phyloP scores from a whole-genome alignment of 2,888 invertebrate genomes.

The Deilephila elpenor region DNA sequence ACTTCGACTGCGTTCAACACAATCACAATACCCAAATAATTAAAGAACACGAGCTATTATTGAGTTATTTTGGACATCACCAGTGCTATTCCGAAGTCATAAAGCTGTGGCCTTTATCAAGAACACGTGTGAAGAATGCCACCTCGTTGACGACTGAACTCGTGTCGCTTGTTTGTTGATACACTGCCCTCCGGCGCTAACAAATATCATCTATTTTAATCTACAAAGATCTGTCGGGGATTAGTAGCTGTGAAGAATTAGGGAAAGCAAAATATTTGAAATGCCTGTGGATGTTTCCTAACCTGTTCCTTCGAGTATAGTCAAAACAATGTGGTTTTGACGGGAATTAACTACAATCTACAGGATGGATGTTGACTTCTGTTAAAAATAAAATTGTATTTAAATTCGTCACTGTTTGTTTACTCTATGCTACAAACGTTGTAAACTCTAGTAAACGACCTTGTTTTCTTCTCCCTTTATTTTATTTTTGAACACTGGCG shows the following conservation, averaged over 20 bases:
- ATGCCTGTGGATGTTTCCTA: neutral
- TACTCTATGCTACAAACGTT: too few species aligned
- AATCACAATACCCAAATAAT: neutral
- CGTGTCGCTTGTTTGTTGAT: constrained; percentile 27
- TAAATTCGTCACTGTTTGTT: too few species aligned
- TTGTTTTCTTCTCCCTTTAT: too few species aligned
- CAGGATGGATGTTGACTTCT: too few species aligned
- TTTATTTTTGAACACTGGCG: too few species aligned
- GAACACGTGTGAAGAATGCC: constrained; percentile 23
- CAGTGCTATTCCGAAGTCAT: neutral
- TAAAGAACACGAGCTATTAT: neutral
- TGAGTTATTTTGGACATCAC: neutral
- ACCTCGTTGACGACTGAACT: constrained; percentile 13
- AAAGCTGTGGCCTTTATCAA: constrained; percentile 23
- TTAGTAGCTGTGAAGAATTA: constrained; percentile 18
- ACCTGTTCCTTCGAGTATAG: constrained; percentile 8
- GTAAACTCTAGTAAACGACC: too few species aligned
- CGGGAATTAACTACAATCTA: neutral
- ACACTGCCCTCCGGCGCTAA: constrained; percentile 13
- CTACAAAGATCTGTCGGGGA: constrained; percentile 12
- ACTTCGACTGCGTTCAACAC: neutral
- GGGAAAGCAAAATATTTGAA: constrained; percentile 13
- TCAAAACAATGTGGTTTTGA: constrained; percentile 9
- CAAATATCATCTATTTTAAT: constrained; percentile 31
- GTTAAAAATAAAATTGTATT: too few species aligned